phyloP scores from a whole-genome alignment of 2,888 invertebrate species.

The Cinara cedri region DNA sequence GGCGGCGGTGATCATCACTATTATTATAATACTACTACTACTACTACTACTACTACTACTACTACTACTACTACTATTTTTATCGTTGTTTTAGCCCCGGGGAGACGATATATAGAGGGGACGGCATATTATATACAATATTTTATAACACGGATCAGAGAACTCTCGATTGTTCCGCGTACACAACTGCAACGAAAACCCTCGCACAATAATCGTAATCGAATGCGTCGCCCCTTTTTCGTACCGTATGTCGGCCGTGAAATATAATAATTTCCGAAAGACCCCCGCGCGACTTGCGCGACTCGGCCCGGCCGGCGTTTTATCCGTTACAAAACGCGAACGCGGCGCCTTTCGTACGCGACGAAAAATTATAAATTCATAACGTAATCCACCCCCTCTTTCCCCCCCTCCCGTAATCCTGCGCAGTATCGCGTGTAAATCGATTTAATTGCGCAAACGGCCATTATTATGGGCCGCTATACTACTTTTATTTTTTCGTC shows the following conservation, averaged over 20 bases:
- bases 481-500: too few species aligned
- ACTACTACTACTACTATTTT: too few species aligned
- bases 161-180: constrained; percentile 52
- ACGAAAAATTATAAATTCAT: neutral
- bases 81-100: constrained; percentile 45
- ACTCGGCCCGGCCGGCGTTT: neutral
- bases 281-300: constrained; percentile 17
- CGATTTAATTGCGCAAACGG: too few species aligned
- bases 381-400: too few species aligned
- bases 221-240: constrained; percentile 1
- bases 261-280: constrained; percentile 16
- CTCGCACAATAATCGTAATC: constrained; percentile 18
- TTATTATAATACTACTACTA: too few species aligned
- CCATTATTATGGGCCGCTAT: too few species aligned
- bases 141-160: constrained; percentile 24
- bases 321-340: constrained; percentile 1
- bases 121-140: neutral
- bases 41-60: too few species aligned
- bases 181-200: constrained; percentile 33
- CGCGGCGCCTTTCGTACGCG: neutral
- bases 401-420: too few species aligned
- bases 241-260: constrained; percentile 29
- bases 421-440: too few species aligned
- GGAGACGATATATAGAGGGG: constrained; percentile 24
- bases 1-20: constrained; percentile 28